Base-by-base conservation (phyloP, 2,888 invertebrate genomes). In the Lissonota sp. region DNA sequence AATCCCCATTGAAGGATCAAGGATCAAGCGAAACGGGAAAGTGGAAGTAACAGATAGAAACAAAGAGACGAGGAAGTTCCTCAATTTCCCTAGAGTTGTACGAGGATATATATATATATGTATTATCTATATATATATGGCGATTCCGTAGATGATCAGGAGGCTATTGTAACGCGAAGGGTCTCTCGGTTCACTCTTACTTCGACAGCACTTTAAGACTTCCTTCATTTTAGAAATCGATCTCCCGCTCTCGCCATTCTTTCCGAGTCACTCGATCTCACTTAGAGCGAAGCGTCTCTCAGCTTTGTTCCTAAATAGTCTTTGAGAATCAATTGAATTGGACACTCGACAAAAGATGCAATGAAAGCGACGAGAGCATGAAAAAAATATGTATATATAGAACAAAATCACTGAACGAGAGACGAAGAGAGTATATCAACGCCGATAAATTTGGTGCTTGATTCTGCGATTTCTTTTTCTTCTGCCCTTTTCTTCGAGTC, bases 231-330 rank as follows among this genome's bases (percentile, higher is more conserved):
- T 63, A 66, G 46, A 71, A 67, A 78, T 80, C 69, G 71, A 72
- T 79, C 66, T 75, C 62, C 40, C 12, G 51, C 64, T 58, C 57
- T 73, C 67, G 67, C 75, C 60, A 67, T 75, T 82, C n/a, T 74
- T 77, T 26, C 26, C 26, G 26, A 26, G 26, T 26, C 75, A 64
- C 64, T 76, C 73, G 60, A 57, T 67, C 71, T 75, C 78, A 79
- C 78, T 82, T 79, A 79, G 70, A 44, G 67, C 42, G 42, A 49
- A 63, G 12, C 64, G 74, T 60, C 55, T 60, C 42, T 53, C 53
- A 8, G 78, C 75, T 82, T 82, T 82, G 74, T 78, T 80, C 62
- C 66, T 46, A 74, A 82, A 70, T 70, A 70, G 76, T 71, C 83
- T 71, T 76, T 64, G 72, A 64, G 69, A 64, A 57, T 70, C 72